Base-by-base conservation (phyloP, 2,113 vertebrate genomes). In the Charina bottae region DNA sequence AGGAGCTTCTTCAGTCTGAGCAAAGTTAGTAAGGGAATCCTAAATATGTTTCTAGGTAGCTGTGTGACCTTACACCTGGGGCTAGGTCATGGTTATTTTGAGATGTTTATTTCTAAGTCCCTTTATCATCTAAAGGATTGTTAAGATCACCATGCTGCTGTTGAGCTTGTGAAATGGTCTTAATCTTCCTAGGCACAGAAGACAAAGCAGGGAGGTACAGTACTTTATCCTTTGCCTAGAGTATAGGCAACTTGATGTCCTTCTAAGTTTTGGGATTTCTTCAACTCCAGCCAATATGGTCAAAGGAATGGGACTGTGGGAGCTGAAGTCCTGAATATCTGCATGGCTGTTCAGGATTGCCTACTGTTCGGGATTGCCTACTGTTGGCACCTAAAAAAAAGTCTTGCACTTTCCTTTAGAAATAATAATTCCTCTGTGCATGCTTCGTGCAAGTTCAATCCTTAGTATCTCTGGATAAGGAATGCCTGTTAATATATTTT, bases 211-310 rank as follows among this genome's bases (percentile, higher is more conserved):
- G n/a, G n/a, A 96, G 96, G 97, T 97, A 96, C 89, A 28, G 88
- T 94, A 93, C 37, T 37, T 33, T 54, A 64, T 78, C 17, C 72
- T 78, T 78, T 78, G 72, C 33, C 68, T 78, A 33, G 37, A 37
- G 72, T 78, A 42, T 21, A 78, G 19, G 72, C 33, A 78, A 37
- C 33, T 37, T 21, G 72, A 33, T 55, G 24, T n/a, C 85, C 15
- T n/a, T 56, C 28, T 56, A n/a, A 56, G 54, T 53, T 53, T 85
- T 13, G 11, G 49, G 49, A 49, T 53, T 49, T 53, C 46, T 53
- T 53, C 24, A 54, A 54, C 49, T 28, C 83, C 49, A 26, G 23
- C 26, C 83, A 85, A 49, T 24, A 54, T 85, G 83, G 46, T 85
- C 83, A 54, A 28, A 26, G 26, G 83, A 5, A 13, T 28, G 23